Evolutionary conservation across 2,888 invertebrate genomes (phyloP), one percentile per base, ranked within the genome.

Genomic region (Callyntrura guangdongensis): DNA sequence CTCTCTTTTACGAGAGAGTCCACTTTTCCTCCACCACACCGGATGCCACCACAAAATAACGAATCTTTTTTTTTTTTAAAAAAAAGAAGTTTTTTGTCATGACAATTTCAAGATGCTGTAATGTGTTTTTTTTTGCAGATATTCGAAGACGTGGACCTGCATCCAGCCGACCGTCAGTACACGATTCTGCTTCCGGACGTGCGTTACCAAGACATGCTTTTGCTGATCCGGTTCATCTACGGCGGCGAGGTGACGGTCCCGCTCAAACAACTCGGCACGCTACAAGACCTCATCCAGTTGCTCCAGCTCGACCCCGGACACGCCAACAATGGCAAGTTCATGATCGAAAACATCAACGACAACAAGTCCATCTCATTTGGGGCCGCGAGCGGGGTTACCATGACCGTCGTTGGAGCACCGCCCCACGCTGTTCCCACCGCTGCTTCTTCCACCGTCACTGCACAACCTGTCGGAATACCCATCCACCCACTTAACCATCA

Each of bases 171-270:
- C 86, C 64, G 59, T n/a, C 64, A 79, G 53, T 91, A 92, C 59
- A 93, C 94, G 61, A 89, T 94, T 36, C 77, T 94, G 1, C 88
- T 94, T 64, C 94, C 94, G 11, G 94, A 94, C 77, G 92, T 94
- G 11, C 93, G 93, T 59, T 93, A 93, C 83, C 56, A 79, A 22
- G 94, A 94, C 88, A 93, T 94, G 94, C 86, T 93, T n/a, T 91
- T 93, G 12, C 81, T 94, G n/a, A 89, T 93, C 72, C 91, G 92
- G 8, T 94, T 94, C 91, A 93, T 94, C 22, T 94, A 94, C 67
- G 94, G 94, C 36, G 94, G 94, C 25, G 94, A 94, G 74, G 94
- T 94, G 5, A 93, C 93, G 25, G 94, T 94, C 45, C 94, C 94
- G 45, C 86, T 94, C 56, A 93, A 93, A 84, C 93, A 94, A 69